Evolutionary conservation across 2,888 invertebrate species (phyloP), one percentile per base, ranked within the genome.

Genomic region (Pandemis cinnamomeana): DNA sequence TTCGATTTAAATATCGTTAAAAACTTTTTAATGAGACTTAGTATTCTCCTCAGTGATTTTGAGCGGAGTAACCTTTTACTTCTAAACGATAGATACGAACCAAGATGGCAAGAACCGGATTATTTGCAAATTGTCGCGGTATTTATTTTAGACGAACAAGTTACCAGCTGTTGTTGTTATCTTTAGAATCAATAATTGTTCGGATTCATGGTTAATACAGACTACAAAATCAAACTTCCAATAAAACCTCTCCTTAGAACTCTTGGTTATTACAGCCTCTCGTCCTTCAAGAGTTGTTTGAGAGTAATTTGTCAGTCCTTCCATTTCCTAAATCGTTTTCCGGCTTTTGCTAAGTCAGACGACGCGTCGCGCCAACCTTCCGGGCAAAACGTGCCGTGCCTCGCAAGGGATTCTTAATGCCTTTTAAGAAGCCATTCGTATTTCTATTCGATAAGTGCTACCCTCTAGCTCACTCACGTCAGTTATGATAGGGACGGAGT

Each of bases 251-350:
- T 55, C 20, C 8, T 8, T n/a, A 2, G 44, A 63, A 5, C 11
- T 61, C 42, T 62, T 71, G 44, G 44, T 48, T 58, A 69, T 69
- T 48, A 44, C 61, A 11, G 60, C 60, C 48, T 67, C 36, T 61
- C 68, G 63, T 63, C 55, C 41, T 67, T 62, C 55, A 68, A 62
- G 60, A 61, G n/a, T 20, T 66, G 42, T 67, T 63, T 61, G 42
- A 60, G 62, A 13, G 60, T 67, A 71, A 71, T 74, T 67, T 74
- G 74, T 71, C 74, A 67, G 74, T n/a, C 70, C 58, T 74, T 44
- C 61, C 69, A 66, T 74, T 74, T 70, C 73, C 73, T 70, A 71
- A 74, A 74, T 71, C 71, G 74, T 62, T 74, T 74, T 41, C 74
- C 66, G 64, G 51, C 53, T 55, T 62, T 62, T 71, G 70, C 71